Evolutionary conservation across 2,113 vertebrate species (phyloP), one percentile per base, ranked within the genome.

Genomic region (Pelecanus crispus): DNA sequence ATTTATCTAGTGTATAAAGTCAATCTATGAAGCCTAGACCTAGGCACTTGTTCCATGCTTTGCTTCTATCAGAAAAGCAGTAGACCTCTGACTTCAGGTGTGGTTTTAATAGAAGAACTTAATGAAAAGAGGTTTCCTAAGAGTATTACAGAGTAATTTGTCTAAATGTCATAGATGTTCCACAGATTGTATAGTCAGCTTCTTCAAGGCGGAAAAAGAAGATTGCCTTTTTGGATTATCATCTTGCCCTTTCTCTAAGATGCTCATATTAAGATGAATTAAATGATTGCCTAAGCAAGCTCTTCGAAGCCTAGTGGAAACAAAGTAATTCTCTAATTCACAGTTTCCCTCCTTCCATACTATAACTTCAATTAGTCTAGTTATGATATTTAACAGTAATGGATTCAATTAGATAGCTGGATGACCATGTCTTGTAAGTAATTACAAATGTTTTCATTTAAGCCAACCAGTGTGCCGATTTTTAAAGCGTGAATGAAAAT

Each of bases 151-250:
- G 31, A 90, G 66, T 63, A 52, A 91, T 97, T 97, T 95, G 59
- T 95, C 88, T 95, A 96, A 94, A 96, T 95, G 94, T 86, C 92
- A 92, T 34, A 81, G 77, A 36, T 90, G 47, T 72, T 91, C 42
- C 49, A 71, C 31, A 88, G 67, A 95, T 14, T 88, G 74, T 94
- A 63, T 44, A 95, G 68, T 96, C 78, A 95, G 81, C 71, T 94
- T 90, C 86, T 91, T 94, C 81, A 79, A 65, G 56, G 47, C 86
- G 13, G 34, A 90, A 70, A 94, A 91, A 84, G 38, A 89, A 95
- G 74, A 96, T 93, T 93, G 52, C 19, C 74, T 94, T 91, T 85
- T 81, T 12, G 3, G 59, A 91, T 95, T 96, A 92, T 73, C 86
- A 79, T 58, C 73, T 93, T 94, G 62, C 53, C 32, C 56, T 86